A percentile compares a stretch with the other conserved stretches of the same genome.
phyloP scores from a whole-genome alignment of 2,113 vertebrate species.

The Eclectus roratus region DNA sequence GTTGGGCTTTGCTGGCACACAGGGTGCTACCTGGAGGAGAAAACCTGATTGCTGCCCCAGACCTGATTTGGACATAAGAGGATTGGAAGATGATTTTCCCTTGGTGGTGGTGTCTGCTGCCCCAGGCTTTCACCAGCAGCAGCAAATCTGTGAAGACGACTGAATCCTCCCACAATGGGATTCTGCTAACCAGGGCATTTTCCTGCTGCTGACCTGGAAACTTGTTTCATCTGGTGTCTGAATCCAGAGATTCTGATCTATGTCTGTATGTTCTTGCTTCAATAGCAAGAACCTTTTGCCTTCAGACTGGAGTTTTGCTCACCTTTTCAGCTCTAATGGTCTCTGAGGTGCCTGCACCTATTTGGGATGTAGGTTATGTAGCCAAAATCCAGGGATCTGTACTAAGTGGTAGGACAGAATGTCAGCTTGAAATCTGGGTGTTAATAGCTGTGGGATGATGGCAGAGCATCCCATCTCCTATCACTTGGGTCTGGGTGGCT shows the following conservation, averaged over 20 bases:
- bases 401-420: not conserved
- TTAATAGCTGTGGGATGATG: accelerated
- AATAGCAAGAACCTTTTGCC: not conserved
- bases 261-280: not conserved
- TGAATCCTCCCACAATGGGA: not conserved
- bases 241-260: not conserved
- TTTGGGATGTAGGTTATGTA: not conserved
- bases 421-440: accelerated
- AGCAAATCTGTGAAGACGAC: not conserved
- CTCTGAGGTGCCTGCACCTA: too few species aligned
- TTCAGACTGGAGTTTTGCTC: not conserved
- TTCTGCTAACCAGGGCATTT: not conserved
- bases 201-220: not conserved
- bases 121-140: not conserved
- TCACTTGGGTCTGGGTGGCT: too few species aligned
- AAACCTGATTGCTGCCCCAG: not conserved
- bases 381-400: not conserved
- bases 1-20: not conserved
- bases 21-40: not conserved
- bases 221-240: not conserved
- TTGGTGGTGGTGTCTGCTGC: too few species aligned
- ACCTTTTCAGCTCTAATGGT: accelerated
- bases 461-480: accelerated
- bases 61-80: accelerated
- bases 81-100: not conserved